Conservation (phyloP, 2,797 vertebrate species). For the Potorous gilbertii region DNA sequence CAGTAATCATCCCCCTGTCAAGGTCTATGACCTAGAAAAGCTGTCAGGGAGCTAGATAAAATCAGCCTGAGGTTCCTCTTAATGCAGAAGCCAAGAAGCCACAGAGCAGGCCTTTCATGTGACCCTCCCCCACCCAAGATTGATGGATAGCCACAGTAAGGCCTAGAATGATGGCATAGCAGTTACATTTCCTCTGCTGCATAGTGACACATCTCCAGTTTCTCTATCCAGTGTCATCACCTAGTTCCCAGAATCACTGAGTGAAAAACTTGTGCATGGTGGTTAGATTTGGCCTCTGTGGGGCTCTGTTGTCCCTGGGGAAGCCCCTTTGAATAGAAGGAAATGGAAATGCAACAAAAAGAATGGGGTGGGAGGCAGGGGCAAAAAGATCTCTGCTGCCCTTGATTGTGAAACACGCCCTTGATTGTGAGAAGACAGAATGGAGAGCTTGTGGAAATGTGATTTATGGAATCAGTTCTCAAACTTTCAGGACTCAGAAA, state of each 20-base stretch:
- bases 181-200: background rate
- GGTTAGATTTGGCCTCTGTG: background rate
- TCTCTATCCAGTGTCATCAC: background rate
- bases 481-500: background rate
- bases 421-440: background rate
- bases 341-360: background rate
- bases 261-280: background rate
- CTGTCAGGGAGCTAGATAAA: background rate
- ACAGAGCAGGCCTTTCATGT: background rate
- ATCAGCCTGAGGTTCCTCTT: background rate
- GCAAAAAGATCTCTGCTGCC: background rate
- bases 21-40: background rate
- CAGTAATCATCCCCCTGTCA: background rate
- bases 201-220: background rate
- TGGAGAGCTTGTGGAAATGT: background rate
- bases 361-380: rapidly evolving
- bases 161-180: background rate
- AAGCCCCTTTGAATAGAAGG: background rate
- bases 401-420: background rate
- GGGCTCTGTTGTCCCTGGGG: background rate
- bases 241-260: background rate
- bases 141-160: background rate
- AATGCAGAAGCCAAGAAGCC: background rate
- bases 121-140: background rate
- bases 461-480: background rate